phyloP scores from a whole-genome alignment of 2,888 invertebrate genomes.

The Hermodice carunculata region DNA sequence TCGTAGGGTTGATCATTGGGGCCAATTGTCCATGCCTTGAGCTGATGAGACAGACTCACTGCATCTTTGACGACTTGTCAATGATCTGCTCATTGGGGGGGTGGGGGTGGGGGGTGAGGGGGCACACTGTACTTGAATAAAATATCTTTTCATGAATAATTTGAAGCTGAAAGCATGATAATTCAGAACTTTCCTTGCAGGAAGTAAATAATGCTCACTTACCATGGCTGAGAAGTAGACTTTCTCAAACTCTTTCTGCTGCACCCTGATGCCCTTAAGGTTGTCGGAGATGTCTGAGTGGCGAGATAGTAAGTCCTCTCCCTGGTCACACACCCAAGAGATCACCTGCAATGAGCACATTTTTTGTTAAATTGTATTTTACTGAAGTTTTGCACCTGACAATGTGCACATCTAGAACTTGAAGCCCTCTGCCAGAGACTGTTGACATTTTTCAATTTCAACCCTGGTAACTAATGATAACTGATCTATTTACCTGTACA shows the following conservation, averaged over 20 bases:
- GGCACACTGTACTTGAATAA: background rate
- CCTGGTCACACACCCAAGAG: constrained; percentile 8
- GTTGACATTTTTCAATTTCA: no score
- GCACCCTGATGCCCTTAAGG: constrained; percentile 71
- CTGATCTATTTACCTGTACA: no score
- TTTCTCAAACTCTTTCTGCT: constrained; percentile 84
- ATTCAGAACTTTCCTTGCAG: no score
- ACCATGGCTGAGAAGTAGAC: constrained; percentile 87
- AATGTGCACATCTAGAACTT: no score
- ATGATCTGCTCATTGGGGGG: background rate
- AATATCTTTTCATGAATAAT: background rate
- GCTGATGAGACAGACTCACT: background rate
- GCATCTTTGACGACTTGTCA: background rate
- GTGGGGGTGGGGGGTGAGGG: background rate
- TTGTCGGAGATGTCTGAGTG: constrained; percentile 6
- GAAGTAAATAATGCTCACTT: constrained; percentile 67
- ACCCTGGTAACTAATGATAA: no score
- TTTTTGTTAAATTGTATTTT: no score
- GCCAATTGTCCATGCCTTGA: no score
- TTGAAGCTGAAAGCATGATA: no score
- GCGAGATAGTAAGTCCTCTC: constrained; percentile 1
- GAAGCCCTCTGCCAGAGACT: no score
- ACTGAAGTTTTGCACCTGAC: no score
- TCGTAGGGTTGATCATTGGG: no score
- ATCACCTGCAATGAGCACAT: constrained; percentile 17